phyloP scores from a whole-genome alignment of 2,797 vertebrate species.

The Diceros bicornis region DNA sequence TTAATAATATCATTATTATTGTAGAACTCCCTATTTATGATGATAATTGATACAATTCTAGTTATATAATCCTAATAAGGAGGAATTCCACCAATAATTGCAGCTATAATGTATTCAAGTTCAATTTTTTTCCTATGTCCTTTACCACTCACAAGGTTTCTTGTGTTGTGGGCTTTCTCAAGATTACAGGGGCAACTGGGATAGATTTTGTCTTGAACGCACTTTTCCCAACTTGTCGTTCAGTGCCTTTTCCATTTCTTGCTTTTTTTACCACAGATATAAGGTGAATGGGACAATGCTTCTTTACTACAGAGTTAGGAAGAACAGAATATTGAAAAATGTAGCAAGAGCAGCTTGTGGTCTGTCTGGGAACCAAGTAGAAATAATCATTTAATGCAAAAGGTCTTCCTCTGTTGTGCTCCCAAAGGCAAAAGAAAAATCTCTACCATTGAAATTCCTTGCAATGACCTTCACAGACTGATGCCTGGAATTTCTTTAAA shows the following conservation, averaged over 20 bases:
- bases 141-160: neutral
- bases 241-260: neutral
- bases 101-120: neutral
- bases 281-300: neutral
- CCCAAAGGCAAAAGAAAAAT: neutral
- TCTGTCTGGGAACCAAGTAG: neutral
- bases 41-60: neutral
- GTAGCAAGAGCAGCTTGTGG: neutral
- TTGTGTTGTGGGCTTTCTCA: neutral
- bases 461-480: neutral
- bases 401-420: neutral
- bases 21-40: neutral
- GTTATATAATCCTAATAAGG: neutral
- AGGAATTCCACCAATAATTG: neutral
- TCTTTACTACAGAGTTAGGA: neutral
- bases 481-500: neutral
- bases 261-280: neutral
- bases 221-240: neutral
- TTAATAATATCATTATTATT: neutral
- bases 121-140: neutral
- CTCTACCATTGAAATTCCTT: neutral
- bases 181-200: neutral
- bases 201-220: neutral
- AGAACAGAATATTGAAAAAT: neutral
- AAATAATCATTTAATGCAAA: neutral